A percentile compares a stretch with the other conserved stretches of the same genome.
Evolutionary conservation across 64 coral and sea anemone genomes (phyloP).

Genomic region (Cladopsammia gracilis): DNA sequence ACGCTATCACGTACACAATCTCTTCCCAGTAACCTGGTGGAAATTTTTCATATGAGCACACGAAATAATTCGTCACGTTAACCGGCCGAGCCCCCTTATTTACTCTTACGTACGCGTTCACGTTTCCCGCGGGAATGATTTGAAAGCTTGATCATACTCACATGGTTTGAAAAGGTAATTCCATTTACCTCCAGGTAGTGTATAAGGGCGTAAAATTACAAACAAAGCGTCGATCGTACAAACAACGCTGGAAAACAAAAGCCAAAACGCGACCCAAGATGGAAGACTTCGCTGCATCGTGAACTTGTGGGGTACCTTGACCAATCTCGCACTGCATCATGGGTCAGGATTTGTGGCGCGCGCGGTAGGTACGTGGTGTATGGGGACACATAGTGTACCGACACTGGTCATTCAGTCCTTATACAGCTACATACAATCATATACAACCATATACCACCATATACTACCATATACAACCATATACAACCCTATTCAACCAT

Average conservation of each 20-base stretch:
- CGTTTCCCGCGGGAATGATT: not conserved
- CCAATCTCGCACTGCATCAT: not conserved
- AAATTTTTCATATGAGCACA: no score
- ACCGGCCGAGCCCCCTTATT: no score
- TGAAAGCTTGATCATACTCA: slow-evolving; percentile 6
- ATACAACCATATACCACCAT: no score
- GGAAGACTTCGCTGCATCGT: slow-evolving; percentile 21
- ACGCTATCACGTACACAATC: no score
- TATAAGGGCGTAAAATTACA: slow-evolving; percentile 64
- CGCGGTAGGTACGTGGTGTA: not conserved
- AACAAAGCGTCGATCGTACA: slow-evolving; percentile 61
- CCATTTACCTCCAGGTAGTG: slow-evolving; percentile 66
- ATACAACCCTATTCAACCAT: no score
- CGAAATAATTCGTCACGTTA: no score
- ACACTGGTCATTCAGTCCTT: no score
- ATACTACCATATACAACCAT: no score
- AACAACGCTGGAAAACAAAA: slow-evolving; percentile 23
- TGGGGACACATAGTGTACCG: no score
- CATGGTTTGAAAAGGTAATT: slow-evolving; percentile 65
- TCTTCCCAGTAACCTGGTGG: no score
- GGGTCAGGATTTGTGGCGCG: not conserved
- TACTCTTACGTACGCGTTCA: no score
- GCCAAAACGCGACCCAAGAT: slow-evolving; percentile 59
- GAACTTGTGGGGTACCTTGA: not conserved
- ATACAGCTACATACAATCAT: no score